phyloP scores from a whole-genome alignment of 2,888 invertebrate genomes.

The Plebejus argus region DNA sequence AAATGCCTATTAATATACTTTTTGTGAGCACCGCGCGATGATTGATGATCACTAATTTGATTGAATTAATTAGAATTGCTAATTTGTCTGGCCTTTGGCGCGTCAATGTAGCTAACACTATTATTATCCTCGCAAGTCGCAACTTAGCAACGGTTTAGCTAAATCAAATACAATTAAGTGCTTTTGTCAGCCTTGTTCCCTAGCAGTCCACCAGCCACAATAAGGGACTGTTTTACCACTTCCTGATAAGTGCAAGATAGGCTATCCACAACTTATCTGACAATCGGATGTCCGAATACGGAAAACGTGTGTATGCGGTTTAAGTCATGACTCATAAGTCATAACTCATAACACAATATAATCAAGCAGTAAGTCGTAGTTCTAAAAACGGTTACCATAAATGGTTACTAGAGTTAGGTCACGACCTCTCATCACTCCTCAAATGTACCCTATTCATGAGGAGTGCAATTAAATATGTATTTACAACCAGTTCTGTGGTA shows the following conservation, averaged over 20 bases:
- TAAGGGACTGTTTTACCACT: no score
- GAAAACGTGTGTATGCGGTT: no score
- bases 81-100: neutral
- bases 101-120: neutral
- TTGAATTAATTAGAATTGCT: neutral
- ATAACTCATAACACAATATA: neutral
- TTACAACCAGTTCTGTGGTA: constrained; percentile 25
- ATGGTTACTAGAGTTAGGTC: constrained; percentile 1
- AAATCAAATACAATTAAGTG: no score
- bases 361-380: neutral
- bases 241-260: no score
- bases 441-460: constrained; percentile 28
- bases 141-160: neutral
- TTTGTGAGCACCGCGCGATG: neutral
- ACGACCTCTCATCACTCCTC: constrained; percentile 22
- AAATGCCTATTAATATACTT: neutral
- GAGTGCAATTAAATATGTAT: constrained; percentile 26
- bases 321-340: neutral
- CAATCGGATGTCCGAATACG: no score
- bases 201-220: no score
- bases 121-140: neutral
- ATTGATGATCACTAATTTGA: neutral
- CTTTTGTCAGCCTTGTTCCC: no score
- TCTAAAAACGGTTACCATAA: constrained; percentile 8
- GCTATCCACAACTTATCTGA: no score